phyloP scores from a whole-genome alignment of 2,113 vertebrate species.

The Pterocles burchelli region DNA sequence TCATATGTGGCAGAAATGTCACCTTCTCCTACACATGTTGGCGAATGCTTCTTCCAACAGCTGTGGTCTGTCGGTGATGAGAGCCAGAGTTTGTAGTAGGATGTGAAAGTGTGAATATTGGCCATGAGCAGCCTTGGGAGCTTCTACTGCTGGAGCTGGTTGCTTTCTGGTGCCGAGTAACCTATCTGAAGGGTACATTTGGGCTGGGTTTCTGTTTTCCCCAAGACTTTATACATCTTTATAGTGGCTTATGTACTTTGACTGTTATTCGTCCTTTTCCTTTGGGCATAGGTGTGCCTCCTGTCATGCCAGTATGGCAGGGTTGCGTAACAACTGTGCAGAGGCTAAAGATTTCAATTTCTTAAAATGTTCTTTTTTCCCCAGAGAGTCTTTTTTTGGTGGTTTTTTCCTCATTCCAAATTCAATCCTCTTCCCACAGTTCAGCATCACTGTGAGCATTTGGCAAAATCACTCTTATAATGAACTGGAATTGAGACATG shows the following conservation, averaged over 20 bases:
- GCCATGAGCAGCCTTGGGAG: background rate
- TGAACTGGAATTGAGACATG: conserved; percentile 35
- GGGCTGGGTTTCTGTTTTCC: background rate
- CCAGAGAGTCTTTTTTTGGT: background rate
- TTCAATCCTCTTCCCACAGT: background rate
- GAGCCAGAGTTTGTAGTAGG: background rate
- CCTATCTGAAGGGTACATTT: background rate
- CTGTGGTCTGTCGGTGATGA: background rate
- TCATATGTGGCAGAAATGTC: background rate
- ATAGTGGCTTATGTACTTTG: background rate
- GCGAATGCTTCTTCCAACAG: background rate
- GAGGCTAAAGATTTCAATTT: background rate
- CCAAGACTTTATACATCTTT: background rate
- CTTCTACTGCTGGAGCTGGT: background rate
- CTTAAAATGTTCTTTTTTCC: background rate
- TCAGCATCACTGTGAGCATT: conserved; percentile 13
- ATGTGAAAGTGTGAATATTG: conserved; percentile 37
- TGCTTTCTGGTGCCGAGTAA: background rate
- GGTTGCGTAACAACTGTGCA: background rate
- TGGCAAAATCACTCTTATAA: conserved; percentile 36
- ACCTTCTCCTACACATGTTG: background rate
- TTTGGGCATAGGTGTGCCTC: background rate
- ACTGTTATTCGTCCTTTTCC: background rate
- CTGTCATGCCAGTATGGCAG: background rate
- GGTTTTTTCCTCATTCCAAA: conserved; percentile 7